phyloP scores from a whole-genome alignment of 2,797 vertebrate species.

The Pterois miles region DNA sequence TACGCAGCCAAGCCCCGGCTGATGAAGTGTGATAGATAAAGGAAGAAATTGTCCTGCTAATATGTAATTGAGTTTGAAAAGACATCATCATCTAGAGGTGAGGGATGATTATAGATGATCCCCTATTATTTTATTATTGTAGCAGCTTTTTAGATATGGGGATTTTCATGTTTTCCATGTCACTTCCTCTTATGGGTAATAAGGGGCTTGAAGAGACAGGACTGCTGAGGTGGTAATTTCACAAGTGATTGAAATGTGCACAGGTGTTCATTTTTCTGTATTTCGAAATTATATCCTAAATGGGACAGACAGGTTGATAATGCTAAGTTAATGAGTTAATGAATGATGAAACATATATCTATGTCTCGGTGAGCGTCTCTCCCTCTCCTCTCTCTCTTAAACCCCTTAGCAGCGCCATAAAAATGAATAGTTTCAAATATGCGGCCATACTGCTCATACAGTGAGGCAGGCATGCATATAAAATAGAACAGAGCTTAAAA shows the following conservation, averaged over 20 bases:
- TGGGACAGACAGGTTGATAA: constrained; percentile 22
- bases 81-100: constrained; percentile 74
- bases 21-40: constrained; percentile 85
- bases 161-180: constrained; percentile 67
- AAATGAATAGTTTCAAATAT: constrained; percentile 8
- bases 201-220: constrained; percentile 36
- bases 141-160: constrained; percentile 56
- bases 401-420: background rate
- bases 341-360: constrained; percentile 35
- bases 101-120: constrained; percentile 71
- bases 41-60: constrained; percentile 76
- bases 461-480: constrained; percentile 14
- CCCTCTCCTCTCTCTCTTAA: background rate
- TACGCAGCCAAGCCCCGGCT: constrained; percentile 67
- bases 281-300: constrained; percentile 19
- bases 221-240: constrained; percentile 55
- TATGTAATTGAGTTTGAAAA: constrained; percentile 84
- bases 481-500: constrained; percentile 24
- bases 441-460: constrained; percentile 1
- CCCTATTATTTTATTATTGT: constrained; percentile 73
- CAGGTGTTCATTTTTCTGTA: constrained; percentile 36
- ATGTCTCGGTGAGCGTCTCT: background rate
- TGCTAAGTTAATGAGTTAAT: constrained; percentile 40
- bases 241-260: constrained; percentile 32
- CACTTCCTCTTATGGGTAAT: constrained; percentile 64